phyloP scores from a whole-genome alignment of 2,888 invertebrate genomes.

The Hydraecia micacea region DNA sequence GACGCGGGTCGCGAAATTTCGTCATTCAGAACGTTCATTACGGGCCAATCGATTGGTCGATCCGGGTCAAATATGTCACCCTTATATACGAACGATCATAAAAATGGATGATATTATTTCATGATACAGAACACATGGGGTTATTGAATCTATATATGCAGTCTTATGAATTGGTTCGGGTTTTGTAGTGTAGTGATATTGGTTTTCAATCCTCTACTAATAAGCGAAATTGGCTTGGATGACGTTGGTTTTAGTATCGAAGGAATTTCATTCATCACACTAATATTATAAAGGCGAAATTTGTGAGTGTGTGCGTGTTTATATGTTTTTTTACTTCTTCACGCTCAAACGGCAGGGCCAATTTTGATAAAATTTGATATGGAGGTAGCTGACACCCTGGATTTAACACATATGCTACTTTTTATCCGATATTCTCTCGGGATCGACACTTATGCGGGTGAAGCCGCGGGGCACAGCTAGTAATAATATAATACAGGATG shows the following conservation, averaged over 20 bases:
- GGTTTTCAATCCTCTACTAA: constrained; percentile 2
- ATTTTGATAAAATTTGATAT: too few species aligned
- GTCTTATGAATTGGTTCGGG: constrained; percentile 46
- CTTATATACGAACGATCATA: constrained; percentile 56
- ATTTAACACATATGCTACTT: too few species aligned
- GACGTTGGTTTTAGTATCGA: not conserved
- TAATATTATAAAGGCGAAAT: too few species aligned
- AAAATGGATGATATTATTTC: constrained; percentile 60
- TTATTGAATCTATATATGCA: constrained; percentile 58
- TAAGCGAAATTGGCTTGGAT: constrained; percentile 1
- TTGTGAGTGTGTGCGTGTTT: too few species aligned
- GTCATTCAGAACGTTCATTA: constrained; percentile 63
- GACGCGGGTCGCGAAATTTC: constrained; percentile 71
- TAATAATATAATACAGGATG: too few species aligned
- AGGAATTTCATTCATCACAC: not conserved
- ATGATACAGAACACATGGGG: constrained; percentile 59
- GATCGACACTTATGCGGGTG: too few species aligned
- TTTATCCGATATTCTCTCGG: too few species aligned
- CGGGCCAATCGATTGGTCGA: constrained; percentile 70
- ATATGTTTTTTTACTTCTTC: too few species aligned
- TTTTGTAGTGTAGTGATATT: constrained; percentile 15
- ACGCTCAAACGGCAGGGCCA: too few species aligned
- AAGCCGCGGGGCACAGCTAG: too few species aligned
- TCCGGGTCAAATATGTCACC: constrained; percentile 69
- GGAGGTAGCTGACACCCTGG: too few species aligned